Conservation (phyloP, 1,140 invertebrate species). For the Phthorimaea operculella region DNA sequence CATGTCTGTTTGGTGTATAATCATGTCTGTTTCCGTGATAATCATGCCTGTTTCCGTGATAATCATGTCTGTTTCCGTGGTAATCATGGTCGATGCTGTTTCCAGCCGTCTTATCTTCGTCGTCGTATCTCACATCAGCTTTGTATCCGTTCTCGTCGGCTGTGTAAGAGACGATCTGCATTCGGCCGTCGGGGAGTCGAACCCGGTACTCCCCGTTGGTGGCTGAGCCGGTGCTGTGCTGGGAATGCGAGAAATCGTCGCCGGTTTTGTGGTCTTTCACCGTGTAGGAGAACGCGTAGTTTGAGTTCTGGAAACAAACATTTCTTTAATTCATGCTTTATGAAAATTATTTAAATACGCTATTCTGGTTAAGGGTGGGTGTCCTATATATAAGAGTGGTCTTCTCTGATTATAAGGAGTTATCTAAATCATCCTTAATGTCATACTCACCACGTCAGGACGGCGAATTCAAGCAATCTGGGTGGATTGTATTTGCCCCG, state of each 20-base stretch:
- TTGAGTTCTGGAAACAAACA: constrained; percentile 51
- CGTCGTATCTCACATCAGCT: constrained; percentile 67
- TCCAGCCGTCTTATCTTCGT: constrained; percentile 24
- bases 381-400: no score
- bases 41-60: constrained; percentile 12
- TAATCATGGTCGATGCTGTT: constrained; percentile 18
- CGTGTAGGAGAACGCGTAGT: constrained; percentile 69
- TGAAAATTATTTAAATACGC: no score
- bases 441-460: no score
- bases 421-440: no score
- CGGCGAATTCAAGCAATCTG: no score
- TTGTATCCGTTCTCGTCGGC: constrained; percentile 70
- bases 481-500: no score
- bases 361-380: no score
- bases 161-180: constrained; percentile 71
- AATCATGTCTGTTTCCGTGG: constrained; percentile 4
- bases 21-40: constrained; percentile 11
- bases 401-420: no score
- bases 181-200: constrained; percentile 78
- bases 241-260: constrained; percentile 70
- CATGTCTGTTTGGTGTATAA: constrained; percentile 6
- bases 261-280: constrained; percentile 67
- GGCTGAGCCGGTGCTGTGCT: constrained; percentile 62
- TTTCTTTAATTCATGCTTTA: no score
- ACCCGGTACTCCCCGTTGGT: constrained; percentile 78